A percentile compares a stretch with the other conserved stretches of the same genome.
Evolutionary conservation across 2,888 invertebrate species (phyloP).

Genomic region (Lysandra bellargus): DNA sequence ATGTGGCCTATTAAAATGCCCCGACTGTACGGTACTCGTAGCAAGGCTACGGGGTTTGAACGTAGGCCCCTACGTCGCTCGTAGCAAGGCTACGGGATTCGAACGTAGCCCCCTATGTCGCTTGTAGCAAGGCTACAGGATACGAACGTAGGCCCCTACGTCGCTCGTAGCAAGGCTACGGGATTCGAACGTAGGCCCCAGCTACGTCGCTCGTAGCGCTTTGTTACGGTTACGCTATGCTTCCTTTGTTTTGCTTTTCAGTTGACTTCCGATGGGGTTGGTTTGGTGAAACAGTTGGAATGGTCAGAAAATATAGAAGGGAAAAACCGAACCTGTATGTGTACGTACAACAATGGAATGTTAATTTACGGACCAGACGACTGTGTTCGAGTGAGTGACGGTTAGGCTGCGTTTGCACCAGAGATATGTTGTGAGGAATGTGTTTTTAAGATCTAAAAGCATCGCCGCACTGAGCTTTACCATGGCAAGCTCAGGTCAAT

Average conservation of each 20-base stretch:
- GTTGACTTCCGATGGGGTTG: slow-evolving; percentile 68
- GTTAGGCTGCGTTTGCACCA: too few species aligned
- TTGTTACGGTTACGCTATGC: not conserved
- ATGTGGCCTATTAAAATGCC: too few species aligned
- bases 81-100: not conserved
- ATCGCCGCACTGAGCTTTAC: too few species aligned
- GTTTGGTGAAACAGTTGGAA: slow-evolving; percentile 61
- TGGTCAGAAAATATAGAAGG: slow-evolving; percentile 59
- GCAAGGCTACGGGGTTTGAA: too few species aligned
- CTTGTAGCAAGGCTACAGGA: too few species aligned
- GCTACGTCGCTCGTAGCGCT: not conserved
- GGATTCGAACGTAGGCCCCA: not conserved
- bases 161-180: not conserved
- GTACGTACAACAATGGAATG: slow-evolving; percentile 62
- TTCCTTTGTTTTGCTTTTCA: slow-evolving; percentile 42
- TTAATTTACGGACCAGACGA: slow-evolving; percentile 68
- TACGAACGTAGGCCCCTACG: too few species aligned
- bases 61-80: too few species aligned
- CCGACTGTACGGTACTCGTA: too few species aligned
- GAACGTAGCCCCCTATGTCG: not conserved
- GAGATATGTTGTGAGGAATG: too few species aligned
- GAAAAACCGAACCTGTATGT: slow-evolving; percentile 51
- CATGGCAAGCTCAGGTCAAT: too few species aligned
- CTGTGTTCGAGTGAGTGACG: slow-evolving; percentile 57
- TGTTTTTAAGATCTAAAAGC: too few species aligned